phyloP scores from a whole-genome alignment of 2,113 vertebrate genomes.

The Oryctolagus cuniculus region DNA sequence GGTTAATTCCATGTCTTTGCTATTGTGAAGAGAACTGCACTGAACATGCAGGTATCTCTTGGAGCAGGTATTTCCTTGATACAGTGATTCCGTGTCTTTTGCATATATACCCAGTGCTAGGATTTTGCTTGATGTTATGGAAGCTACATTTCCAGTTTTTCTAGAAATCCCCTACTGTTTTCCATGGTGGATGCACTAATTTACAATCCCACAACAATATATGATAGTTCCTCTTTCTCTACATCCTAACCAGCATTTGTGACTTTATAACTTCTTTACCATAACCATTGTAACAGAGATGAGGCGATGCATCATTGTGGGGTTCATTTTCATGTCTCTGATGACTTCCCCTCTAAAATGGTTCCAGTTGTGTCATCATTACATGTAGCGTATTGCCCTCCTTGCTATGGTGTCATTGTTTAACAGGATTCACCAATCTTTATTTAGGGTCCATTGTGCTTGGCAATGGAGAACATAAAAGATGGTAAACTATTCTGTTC shows the following conservation, averaged over 20 bases:
- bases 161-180: background rate
- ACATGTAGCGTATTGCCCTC: background rate
- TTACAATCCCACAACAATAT: background rate
- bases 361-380: background rate
- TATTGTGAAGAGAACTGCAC: background rate
- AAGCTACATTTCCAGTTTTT: background rate
- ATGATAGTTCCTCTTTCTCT: background rate
- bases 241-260: no score
- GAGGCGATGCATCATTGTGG: no score
- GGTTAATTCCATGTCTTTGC: background rate
- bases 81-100: background rate
- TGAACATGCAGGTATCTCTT: background rate
- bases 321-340: background rate
- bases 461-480: background rate
- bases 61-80: background rate
- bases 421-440: background rate
- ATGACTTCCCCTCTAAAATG: background rate
- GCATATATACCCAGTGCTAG: background rate
- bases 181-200: background rate
- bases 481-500: background rate
- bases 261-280: no score
- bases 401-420: background rate
- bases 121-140: no score
- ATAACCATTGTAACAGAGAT: no score
- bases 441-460: background rate